A percentile compares a stretch with the other conserved stretches of the same genome.
Evolutionary conservation across 2,888 invertebrate genomes (phyloP).

Genomic region (Thelaira solivaga): DNA sequence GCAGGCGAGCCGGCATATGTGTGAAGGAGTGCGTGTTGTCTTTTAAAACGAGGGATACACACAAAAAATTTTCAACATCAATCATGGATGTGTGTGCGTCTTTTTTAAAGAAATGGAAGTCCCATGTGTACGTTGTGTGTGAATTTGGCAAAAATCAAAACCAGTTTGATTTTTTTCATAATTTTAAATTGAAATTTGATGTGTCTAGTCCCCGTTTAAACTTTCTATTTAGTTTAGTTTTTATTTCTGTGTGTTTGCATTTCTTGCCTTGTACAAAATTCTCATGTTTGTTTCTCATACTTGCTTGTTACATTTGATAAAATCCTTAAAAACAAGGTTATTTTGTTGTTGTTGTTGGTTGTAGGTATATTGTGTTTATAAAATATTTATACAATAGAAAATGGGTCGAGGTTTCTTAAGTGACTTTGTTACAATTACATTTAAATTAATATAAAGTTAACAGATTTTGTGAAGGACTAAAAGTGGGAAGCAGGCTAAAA

Average conservation of each 20-base stretch:
- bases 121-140: no score
- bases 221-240: neutral
- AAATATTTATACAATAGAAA: constrained; percentile 45
- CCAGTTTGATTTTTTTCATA: no score
- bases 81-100: neutral
- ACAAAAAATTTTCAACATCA: no score
- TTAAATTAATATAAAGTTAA: neutral
- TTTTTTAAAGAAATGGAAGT: no score
- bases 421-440: constrained; percentile 41
- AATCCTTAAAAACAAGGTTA: constrained; percentile 51
- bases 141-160: no score
- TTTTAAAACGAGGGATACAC: no score
- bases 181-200: no score
- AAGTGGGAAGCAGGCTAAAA: neutral
- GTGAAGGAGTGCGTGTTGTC: neutral
- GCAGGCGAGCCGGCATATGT: neutral
- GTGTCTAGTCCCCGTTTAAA: neutral
- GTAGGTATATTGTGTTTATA: constrained; percentile 16
- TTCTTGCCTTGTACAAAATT: neutral
- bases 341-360: constrained; percentile 11
- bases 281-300: constrained; percentile 14
- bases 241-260: neutral
- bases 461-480: neutral
- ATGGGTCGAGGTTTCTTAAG: constrained; percentile 57
- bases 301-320: constrained; percentile 39